Evolutionary conservation across 2,797 vertebrate genomes (phyloP).

Genomic region (Zalophus californianus): DNA sequence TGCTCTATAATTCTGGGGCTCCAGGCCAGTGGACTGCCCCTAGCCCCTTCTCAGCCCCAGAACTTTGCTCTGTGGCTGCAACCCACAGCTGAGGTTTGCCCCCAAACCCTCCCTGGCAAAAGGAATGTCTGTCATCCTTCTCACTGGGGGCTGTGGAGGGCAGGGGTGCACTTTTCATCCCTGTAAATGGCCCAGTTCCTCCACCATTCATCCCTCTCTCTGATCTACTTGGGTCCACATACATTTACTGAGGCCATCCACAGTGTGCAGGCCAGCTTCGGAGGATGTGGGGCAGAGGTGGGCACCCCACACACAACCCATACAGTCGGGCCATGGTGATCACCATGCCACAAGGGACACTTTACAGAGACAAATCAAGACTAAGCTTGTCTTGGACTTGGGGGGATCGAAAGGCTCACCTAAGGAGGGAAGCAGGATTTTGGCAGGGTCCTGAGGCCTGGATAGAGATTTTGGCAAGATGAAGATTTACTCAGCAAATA

Average conservation of each 20-base stretch:
- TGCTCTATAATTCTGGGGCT: conserved; percentile 50
- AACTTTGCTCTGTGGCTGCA: conserved; percentile 45
- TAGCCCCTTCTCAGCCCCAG: background rate
- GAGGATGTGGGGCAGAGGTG: background rate
- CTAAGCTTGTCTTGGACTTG: background rate
- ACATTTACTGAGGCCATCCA: background rate
- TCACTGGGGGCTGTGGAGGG: background rate
- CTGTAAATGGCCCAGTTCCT: background rate
- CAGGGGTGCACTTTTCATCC: conserved; percentile 13
- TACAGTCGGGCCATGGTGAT: background rate
- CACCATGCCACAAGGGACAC: background rate
- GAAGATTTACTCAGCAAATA: conserved; percentile 58
- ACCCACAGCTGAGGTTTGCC: conserved; percentile 50
- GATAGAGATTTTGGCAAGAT: conserved; percentile 39
- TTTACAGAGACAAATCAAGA: background rate
- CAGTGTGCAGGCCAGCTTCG: background rate
- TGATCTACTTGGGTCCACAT: conserved; percentile 67
- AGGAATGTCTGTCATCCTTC: conserved; percentile 30
- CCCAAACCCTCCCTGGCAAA: conserved; percentile 25
- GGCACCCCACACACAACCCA: background rate
- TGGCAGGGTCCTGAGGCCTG: background rate
- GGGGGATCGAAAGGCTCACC: background rate
- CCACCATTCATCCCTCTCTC: background rate
- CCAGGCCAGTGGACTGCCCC: background rate
- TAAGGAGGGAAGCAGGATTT: conserved; percentile 12